These are phyloP conservation scores for Stratiomys singularior DNA, from an alignment of 2,888 invertebrate species.

Conservation along the genomic window DNA sequence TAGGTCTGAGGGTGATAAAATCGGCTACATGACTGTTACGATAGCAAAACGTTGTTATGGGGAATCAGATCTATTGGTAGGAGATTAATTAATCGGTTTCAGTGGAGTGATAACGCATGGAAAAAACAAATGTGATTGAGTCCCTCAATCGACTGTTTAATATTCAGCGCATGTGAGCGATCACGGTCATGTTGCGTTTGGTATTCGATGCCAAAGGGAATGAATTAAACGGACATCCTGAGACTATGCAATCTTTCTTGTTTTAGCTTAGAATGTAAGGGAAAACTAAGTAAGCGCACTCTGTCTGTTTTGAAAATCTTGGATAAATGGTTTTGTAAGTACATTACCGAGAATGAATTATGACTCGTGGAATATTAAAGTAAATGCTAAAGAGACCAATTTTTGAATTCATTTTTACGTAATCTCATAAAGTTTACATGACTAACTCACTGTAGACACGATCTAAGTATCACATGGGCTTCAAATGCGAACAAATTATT, in stretches of 20 bases:
- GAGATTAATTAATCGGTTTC: conserved; percentile 27
- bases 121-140: neutral
- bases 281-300: too few species aligned
- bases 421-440: neutral
- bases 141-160: neutral
- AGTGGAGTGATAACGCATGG: neutral
- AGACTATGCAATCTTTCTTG: neutral
- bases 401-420: neutral
- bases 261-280: too few species aligned
- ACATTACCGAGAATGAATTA: too few species aligned
- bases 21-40: neutral
- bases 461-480: neutral
- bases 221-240: neutral
- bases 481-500: neutral
- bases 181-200: neutral
- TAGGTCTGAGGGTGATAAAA: neutral
- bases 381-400: too few species aligned
- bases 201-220: neutral
- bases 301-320: too few species aligned
- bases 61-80: conserved; percentile 28
- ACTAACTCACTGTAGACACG: neutral
- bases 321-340: too few species aligned
- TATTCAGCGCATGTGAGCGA: neutral
- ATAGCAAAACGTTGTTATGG: neutral
- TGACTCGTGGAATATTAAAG: too few species aligned